Evolutionary conservation across 2,888 invertebrate species (phyloP).

Genomic region (Gerosis bhagava): DNA sequence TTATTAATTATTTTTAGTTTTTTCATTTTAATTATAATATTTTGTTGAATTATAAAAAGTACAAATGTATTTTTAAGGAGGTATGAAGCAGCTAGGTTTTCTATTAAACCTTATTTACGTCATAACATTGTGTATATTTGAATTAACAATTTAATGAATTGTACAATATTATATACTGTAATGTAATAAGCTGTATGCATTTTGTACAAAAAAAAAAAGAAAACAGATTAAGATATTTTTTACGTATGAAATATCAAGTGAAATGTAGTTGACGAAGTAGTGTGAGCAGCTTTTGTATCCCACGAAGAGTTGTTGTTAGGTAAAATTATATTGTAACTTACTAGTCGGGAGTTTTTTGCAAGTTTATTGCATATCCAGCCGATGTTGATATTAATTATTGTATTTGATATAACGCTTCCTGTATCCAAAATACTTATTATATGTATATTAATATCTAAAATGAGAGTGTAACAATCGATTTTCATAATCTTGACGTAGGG

Average conservation of each 20-base stretch:
- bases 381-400: slow-evolving; percentile 52
- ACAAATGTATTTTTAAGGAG: slow-evolving; percentile 73
- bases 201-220: slow-evolving; percentile 78
- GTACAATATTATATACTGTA: slow-evolving; percentile 46
- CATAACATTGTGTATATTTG: slow-evolving; percentile 54
- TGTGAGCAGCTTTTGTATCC: slow-evolving; percentile 67
- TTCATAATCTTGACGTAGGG: no score
- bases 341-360: slow-evolving; percentile 67
- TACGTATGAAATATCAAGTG: slow-evolving; percentile 55
- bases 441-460: background rate
- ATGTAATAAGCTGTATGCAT: slow-evolving; percentile 54
- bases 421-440: slow-evolving; percentile 37
- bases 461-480: slow-evolving; percentile 9
- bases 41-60: slow-evolving; percentile 71
- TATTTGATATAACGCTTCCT: slow-evolving; percentile 58
- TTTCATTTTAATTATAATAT: no score
- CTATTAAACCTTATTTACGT: slow-evolving; percentile 27
- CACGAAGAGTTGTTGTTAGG: slow-evolving; percentile 53
- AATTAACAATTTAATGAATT: slow-evolving; percentile 49
- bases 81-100: slow-evolving; percentile 38
- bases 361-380: slow-evolving; percentile 58
- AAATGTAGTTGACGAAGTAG: slow-evolving; percentile 48
- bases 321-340: slow-evolving; percentile 44
- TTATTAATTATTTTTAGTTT: slow-evolving; percentile 38
- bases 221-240: slow-evolving; percentile 66